Percentiles rank a stretch among this genome's conserved stretches.
These are phyloP conservation scores for Zeuzera pyrina DNA, from an alignment of 2,888 invertebrate genomes.

Conservation along the genomic window DNA sequence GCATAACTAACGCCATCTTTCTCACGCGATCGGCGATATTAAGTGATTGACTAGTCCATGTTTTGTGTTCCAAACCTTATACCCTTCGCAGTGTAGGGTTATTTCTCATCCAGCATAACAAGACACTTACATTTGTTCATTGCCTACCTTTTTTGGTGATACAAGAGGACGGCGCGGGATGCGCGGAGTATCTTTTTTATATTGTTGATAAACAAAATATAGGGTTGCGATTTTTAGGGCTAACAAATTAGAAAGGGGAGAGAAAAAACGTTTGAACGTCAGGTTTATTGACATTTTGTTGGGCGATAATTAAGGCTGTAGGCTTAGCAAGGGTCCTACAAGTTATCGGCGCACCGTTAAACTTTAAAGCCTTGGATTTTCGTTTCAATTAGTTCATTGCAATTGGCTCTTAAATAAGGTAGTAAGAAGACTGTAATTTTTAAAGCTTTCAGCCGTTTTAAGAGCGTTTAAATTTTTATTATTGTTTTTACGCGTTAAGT, in stretches of 20 bases:
- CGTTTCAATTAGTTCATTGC: slow-evolving; percentile 39
- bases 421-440: slow-evolving; percentile 23
- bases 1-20: slow-evolving; percentile 32
- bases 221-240: slow-evolving; percentile 62
- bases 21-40: slow-evolving; percentile 30
- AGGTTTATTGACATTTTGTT: slow-evolving; percentile 67
- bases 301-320: slow-evolving; percentile 49
- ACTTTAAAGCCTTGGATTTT: slow-evolving; percentile 48
- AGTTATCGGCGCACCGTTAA: slow-evolving; percentile 51
- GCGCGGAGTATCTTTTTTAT: slow-evolving; percentile 17
- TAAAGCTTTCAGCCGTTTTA: slow-evolving; percentile 20
- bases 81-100: slow-evolving; percentile 57
- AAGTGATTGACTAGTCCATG: slow-evolving; percentile 41
- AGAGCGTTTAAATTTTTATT: slow-evolving; percentile 17
- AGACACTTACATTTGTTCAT: slow-evolving; percentile 20
- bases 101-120: slow-evolving; percentile 27
- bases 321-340: slow-evolving; percentile 45
- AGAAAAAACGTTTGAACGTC: slow-evolving; percentile 56
- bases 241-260: slow-evolving; percentile 65
- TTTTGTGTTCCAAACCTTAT: slow-evolving; percentile 50
- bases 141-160: slow-evolving; percentile 12
- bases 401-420: slow-evolving; percentile 30
- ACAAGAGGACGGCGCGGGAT: slow-evolving; percentile 4
- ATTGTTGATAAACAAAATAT: slow-evolving; percentile 27
- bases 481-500: no score